Evolutionary conservation across 2,113 vertebrate species (phyloP).

Genomic region (Pelusios castaneus): DNA sequence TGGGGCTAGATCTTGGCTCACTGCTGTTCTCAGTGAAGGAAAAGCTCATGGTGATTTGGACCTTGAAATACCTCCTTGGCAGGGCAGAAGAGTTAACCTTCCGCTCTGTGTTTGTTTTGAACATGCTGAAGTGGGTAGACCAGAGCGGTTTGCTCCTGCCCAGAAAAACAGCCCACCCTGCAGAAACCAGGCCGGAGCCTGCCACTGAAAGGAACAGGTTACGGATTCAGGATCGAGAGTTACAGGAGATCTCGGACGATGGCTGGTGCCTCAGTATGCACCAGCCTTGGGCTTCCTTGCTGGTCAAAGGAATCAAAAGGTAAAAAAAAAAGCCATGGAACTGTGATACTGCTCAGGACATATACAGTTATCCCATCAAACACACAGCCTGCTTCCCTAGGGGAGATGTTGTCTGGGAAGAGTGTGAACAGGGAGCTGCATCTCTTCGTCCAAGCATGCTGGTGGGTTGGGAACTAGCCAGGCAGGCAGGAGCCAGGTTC

Average conservation of each 20-base stretch:
- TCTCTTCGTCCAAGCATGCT: not conserved
- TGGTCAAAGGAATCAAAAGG: conserved; percentile 93
- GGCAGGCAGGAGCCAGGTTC: not conserved
- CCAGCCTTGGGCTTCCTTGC: conserved; percentile 96
- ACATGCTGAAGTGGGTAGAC: conserved; percentile 87
- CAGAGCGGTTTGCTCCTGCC: conserved; percentile 67
- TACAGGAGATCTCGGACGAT: conserved; percentile 93
- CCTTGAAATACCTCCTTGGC: fast-evolving
- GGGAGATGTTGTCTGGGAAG: not conserved
- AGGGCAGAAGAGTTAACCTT: not conserved
- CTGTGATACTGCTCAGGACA: too few species aligned
- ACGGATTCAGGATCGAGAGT: conserved; percentile 91
- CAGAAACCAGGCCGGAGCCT: not conserved
- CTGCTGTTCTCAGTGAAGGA: not conserved
- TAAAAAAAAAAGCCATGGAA: conserved; percentile 48
- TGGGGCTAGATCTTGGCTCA: not conserved
- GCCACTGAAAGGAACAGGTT: conserved; percentile 76
- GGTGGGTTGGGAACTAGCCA: not conserved
- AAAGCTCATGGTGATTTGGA: not conserved
- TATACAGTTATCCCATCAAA: not conserved
- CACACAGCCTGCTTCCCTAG: not conserved
- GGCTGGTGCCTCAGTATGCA: conserved; percentile 98
- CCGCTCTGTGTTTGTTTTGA: not conserved
- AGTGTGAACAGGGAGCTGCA: not conserved
- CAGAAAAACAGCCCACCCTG: conserved; percentile 52